Base-by-base conservation (phyloP, 2,888 invertebrate species). In the Zaprionus lineosus region DNA sequence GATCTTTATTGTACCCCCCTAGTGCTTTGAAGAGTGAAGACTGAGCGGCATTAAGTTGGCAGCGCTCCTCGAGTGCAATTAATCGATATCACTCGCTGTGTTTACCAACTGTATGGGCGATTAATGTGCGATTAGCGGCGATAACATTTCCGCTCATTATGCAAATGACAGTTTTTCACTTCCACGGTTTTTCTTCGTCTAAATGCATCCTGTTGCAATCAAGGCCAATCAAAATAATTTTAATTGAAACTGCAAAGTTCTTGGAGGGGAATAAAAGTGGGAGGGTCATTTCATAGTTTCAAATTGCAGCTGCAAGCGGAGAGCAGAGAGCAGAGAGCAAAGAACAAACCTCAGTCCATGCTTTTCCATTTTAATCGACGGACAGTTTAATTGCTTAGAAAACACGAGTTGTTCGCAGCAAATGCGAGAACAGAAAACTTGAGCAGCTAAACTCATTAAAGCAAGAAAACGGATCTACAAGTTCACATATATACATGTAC, bases 151-250 rank as follows among this genome's bases (percentile, higher is more conserved):
- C 79, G 63, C 44, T 59, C n/a, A 67, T 73, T 70, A 64, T 33
- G 18, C 14, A 53, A 65, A 56, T 40, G 31, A 40, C 39, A 11
- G 29, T 21, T 59, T 33, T 53, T 64, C 61, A 62, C 59, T 73
- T 71, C 64, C 34, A 56, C 34, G 29, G n/a, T 29, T 16, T 37
- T 73, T 68, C 65, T 66, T 28, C 34, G 43, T 18, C 28, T 67
- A 50, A 47, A 19, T 41, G 55, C 63, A 75, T 83, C 63, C 78
- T 61, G 63, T 53, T 68, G 28, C 24, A 50, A 47, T 71, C 58
- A 77, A 53, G 50, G 44, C 50, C 43, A 74, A 79, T 76, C 44
- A 36, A 65, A 65, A 24, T 44, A 55, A 55, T 56, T 63, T 76
- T 56, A 52, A 65, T 29, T 39, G 16, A 36, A 29, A 7, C 37